A percentile compares a stretch with the other conserved stretches of the same genome.
Conservation (phyloP, 2,888 invertebrate species). For the Cataglyphis livida region DNA sequence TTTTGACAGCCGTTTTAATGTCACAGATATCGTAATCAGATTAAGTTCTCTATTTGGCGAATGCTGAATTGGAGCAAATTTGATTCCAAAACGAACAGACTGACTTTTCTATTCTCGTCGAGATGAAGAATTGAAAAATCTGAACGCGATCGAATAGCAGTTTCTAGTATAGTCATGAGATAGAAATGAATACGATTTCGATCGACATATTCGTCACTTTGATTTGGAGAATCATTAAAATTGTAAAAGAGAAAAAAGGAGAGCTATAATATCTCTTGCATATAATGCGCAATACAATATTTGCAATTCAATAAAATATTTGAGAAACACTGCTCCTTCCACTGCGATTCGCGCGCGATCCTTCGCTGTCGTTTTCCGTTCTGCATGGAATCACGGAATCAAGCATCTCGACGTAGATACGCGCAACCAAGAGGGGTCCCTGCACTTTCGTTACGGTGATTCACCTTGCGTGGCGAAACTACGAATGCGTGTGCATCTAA, state of each 20-base stretch:
- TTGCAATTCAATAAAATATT: not conserved
- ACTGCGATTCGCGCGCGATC: conserved; percentile 22
- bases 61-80: conserved; percentile 63
- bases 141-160: conserved; percentile 34
- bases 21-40: conserved; percentile 38
- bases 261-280: not conserved
- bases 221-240: conserved; percentile 23
- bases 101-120: conserved; percentile 69
- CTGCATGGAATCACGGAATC: conserved; percentile 46
- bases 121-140: conserved; percentile 77
- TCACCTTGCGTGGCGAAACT: conserved; percentile 38
- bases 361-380: conserved; percentile 32
- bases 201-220: conserved; percentile 6
- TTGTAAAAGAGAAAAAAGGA: not conserved
- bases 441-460: conserved; percentile 45
- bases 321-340: conserved; percentile 37
- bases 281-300: not conserved
- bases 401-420: conserved; percentile 23
- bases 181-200: conserved; percentile 36
- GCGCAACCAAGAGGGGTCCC: conserved; percentile 20
- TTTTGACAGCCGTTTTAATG: conserved; percentile 28
- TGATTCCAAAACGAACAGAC: conserved; percentile 63
- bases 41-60: conserved; percentile 59
- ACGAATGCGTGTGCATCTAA: conserved; percentile 29
- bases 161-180: not conserved